Evolutionary conservation across 2,888 invertebrate species (phyloP).

Genomic region (Callyntrura guangdongensis): DNA sequence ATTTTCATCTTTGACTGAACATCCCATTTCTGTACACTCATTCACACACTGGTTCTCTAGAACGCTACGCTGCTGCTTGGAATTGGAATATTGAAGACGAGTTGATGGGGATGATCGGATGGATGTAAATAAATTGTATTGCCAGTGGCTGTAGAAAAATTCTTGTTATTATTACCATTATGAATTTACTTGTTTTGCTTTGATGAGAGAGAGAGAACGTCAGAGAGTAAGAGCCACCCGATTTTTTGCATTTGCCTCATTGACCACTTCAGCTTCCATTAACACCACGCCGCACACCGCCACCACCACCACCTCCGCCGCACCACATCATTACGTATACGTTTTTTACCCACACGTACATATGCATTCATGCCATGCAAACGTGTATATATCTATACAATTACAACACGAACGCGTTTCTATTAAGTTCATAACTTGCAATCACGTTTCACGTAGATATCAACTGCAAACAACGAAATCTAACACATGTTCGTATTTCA

Average conservation of each 20-base stretch:
- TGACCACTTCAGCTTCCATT: conserved; percentile 73
- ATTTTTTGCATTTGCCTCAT: conserved; percentile 8
- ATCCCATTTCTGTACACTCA: too few relatives aligned
- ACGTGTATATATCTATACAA: too few relatives aligned
- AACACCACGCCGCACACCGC: conserved; percentile 37
- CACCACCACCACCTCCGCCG: conserved; percentile 15
- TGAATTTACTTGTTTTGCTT: too few relatives aligned
- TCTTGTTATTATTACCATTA: too few relatives aligned
- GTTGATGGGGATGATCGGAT: too few relatives aligned
- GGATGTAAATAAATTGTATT: too few relatives aligned
- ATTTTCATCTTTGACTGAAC: too few relatives aligned
- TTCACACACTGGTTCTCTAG: too few relatives aligned
- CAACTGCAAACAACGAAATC: conserved; percentile 1
- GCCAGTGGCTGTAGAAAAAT: too few relatives aligned
- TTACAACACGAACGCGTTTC: background rate
- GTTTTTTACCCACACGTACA: background rate
- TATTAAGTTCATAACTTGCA: conserved; percentile 12
- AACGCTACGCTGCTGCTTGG: too few relatives aligned
- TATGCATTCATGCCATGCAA: too few relatives aligned
- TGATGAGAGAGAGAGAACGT: background rate
- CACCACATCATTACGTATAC: background rate
- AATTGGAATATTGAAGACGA: too few relatives aligned
- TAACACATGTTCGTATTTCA: background rate
- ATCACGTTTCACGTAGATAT: background rate
- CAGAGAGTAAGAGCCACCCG: conserved; percentile 18